Base-by-base conservation (phyloP, 2,113 vertebrate species). In the Hydrolagus affinis region DNA sequence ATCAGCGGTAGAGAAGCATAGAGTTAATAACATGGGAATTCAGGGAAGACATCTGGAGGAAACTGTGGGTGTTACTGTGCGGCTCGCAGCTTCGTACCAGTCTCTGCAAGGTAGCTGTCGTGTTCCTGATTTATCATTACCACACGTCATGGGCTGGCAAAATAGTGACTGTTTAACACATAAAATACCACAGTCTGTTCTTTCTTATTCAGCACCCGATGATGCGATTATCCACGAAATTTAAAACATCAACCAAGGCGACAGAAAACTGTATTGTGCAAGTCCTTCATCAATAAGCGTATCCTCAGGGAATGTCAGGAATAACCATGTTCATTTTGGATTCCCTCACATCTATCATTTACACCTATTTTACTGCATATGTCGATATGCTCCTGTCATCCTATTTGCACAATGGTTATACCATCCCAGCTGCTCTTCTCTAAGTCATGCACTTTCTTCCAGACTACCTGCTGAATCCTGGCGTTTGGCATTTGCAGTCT, bases 91-190 rank as follows among this genome's bases (percentile, higher is more conserved):
- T 88, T 93, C 91, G 95, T 98, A 98, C 96, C 95, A 98, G 96
- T 90, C 96, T 91, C 94, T 94, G 87, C 94, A 94, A 95, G 95
- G 96, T 94, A 95, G 94, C 93, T 94, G 94, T 94, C 95, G 91
- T 88, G 90, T 90, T 89, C 86, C 88, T 96, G 96, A 97, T 97
- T 97, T 96, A 98, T 95, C 90, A 91, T 88, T 87, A 87, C 90
- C 92, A 93, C 92, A 91, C 94, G 95, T 96, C 95, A 94, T 88
- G 94, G 93, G 93, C 93, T 90, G 93, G 94, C 90, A 94, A 95
- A 95, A 95, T 94, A 91, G 95, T 95, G 95, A 95, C 90, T 92
- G 93, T 88, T 94, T 94, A 95, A 94, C 95, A 96, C 94, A 94
- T 89, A 89, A 93, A 96, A 95, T 96, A 95, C 94, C 92, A 93